phyloP scores from a whole-genome alignment of 2,797 vertebrate genomes.

The Buphagus erythrorhynchus region DNA sequence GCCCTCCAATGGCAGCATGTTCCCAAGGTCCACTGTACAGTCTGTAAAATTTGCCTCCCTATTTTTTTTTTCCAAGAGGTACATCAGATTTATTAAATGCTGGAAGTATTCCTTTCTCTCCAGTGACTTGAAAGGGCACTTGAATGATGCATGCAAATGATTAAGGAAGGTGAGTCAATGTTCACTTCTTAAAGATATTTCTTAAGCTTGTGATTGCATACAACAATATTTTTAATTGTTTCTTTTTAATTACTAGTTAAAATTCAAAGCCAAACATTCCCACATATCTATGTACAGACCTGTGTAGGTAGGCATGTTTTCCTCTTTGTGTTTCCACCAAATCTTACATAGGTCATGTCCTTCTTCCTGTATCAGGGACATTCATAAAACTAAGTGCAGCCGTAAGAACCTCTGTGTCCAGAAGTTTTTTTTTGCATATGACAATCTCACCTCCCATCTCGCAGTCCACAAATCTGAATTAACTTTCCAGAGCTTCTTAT shows the following conservation, averaged over 20 bases:
- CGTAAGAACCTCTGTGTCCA: not conserved
- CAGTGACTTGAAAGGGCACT: not conserved
- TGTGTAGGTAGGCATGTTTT: not conserved
- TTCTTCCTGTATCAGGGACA: not conserved
- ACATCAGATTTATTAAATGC: not conserved
- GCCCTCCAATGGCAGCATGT: not conserved
- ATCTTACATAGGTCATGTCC: not conserved
- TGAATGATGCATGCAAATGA: rapidly evolving
- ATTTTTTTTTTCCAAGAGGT: not conserved
- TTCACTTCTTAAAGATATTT: not conserved
- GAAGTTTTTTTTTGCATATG: not conserved
- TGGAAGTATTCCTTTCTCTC: not conserved
- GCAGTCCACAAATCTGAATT: not conserved
- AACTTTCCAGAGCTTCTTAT: not conserved
- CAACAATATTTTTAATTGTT: not conserved
- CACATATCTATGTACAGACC: rapidly evolving
- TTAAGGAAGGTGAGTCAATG: not conserved
- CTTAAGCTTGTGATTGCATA: not conserved
- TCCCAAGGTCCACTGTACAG: not conserved
- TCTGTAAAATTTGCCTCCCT: not conserved
- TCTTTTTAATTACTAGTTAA: not conserved
- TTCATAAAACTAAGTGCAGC: not conserved
- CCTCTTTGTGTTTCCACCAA: not conserved
- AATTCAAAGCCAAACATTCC: not conserved
- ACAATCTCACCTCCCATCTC: not conserved